Percentiles rank a stretch among this genome's conserved stretches.
phyloP scores from a whole-genome alignment of 2,888 invertebrate genomes.

The Ophion ventricosus region DNA sequence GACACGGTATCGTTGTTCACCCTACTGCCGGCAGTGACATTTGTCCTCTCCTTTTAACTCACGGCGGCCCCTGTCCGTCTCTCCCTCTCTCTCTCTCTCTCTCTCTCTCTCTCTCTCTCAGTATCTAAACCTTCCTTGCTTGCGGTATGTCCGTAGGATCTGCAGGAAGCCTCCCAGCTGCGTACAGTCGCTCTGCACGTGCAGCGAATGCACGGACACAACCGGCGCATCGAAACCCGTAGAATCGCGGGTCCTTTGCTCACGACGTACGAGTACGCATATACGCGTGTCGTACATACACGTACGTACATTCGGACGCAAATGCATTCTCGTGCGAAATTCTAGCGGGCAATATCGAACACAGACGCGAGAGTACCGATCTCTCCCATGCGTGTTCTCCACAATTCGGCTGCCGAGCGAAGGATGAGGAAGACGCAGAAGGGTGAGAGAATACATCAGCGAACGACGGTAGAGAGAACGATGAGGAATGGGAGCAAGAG shows the following conservation, averaged over 20 bases:
- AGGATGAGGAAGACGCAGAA: slow-evolving; percentile 58
- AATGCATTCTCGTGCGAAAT: slow-evolving; percentile 58
- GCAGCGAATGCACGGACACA: slow-evolving; percentile 66
- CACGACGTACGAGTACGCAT: slow-evolving; percentile 51
- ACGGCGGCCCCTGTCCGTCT: background rate
- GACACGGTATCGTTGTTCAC: slow-evolving; percentile 71
- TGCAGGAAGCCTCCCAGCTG: slow-evolving; percentile 72
- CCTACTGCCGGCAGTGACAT: slow-evolving; percentile 18
- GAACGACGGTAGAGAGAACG: slow-evolving; percentile 52
- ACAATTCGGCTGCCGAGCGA: slow-evolving; percentile 52
- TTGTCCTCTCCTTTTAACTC: background rate
- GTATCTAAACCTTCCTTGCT: slow-evolving; percentile 20
- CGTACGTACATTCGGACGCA: slow-evolving; percentile 17
- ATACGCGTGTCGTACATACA: background rate
- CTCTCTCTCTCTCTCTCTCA: slow-evolving; percentile 21
- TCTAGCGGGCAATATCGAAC: slow-evolving; percentile 46
- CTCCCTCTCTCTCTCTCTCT: slow-evolving; percentile 23
- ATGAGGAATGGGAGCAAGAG: slow-evolving; percentile 53
- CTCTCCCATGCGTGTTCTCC: slow-evolving; percentile 49
- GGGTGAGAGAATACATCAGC: slow-evolving; percentile 63
- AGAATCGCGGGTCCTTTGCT: slow-evolving; percentile 54
- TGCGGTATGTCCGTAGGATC: slow-evolving; percentile 78
- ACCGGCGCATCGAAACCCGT: slow-evolving; percentile 64
- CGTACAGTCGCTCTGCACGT: slow-evolving; percentile 54
- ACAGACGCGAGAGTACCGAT: slow-evolving; percentile 40